Conservation (phyloP, 37 sponge, comb jelly and placozoan genomes). For the Ephydatia muelleri region DNA sequence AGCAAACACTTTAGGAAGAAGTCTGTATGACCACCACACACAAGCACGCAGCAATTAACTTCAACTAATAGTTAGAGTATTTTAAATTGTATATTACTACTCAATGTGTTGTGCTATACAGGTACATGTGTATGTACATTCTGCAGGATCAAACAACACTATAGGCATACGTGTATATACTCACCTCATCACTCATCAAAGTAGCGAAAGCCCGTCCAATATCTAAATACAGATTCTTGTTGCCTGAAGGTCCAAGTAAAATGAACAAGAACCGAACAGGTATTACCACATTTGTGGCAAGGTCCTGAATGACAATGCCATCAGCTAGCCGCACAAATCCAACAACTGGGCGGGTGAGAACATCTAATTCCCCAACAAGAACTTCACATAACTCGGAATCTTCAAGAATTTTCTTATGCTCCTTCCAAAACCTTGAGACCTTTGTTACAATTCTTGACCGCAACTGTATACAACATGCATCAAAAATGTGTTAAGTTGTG, state of each 20-base stretch:
- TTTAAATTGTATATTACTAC: neutral
- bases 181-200: constrained; percentile 88
- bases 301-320: constrained; percentile 75
- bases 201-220: constrained; percentile 93
- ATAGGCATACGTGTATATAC: constrained; percentile 1
- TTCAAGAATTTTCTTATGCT: neutral
- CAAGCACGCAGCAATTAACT: neutral
- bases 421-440: neutral
- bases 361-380: constrained; percentile 92
- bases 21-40: neutral
- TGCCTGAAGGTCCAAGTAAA: constrained; percentile 85
- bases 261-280: constrained; percentile 96
- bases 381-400: constrained; percentile 91
- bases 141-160: neutral
- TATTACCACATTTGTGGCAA: constrained; percentile 77
- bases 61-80: neutral
- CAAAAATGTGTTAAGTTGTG: neutral
- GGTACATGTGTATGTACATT: neutral
- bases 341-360: constrained; percentile 81
- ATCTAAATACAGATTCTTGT: constrained; percentile 78
- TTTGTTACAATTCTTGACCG: neutral
- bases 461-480: neutral
- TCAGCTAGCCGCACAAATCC: constrained; percentile 87
- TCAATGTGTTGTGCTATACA: constrained; percentile 1
- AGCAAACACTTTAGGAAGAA: neutral